Conservation (phyloP, 2,113 vertebrate genomes). For the Daboia siamensis region DNA sequence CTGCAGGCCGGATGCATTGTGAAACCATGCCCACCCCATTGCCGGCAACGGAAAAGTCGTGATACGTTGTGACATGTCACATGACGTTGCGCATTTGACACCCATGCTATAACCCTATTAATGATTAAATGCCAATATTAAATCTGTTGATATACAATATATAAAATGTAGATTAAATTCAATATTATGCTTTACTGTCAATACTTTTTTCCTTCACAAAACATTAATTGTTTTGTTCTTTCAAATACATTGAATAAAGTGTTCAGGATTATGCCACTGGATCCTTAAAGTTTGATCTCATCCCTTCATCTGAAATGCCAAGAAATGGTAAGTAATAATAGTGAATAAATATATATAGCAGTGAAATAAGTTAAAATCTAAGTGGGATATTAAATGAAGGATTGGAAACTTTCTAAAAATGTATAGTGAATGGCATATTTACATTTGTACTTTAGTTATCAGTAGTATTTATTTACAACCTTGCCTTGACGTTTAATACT, state of each 20-base stretch:
- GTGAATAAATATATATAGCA: not conserved
- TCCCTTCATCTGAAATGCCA: not conserved
- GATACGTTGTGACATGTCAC: too few relatives aligned
- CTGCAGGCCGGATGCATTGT: too few relatives aligned
- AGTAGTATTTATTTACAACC: not conserved
- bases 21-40: too few relatives aligned
- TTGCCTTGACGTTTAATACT: not conserved
- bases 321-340: slow-evolving; percentile 33
- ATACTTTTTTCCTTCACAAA: not conserved
- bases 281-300: slow-evolving; percentile 35
- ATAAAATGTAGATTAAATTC: not conserved
- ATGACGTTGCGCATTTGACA: too few relatives aligned
- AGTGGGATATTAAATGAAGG: not conserved
- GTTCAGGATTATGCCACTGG: slow-evolving; percentile 41
- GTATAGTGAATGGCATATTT: not conserved
- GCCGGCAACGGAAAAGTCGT: too few relatives aligned
- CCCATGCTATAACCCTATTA: not conserved
- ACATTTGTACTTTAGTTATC: not conserved
- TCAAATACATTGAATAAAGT: slow-evolving; percentile 53
- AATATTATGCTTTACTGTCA: not conserved
- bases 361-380: not conserved
- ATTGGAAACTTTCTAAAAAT: not conserved
- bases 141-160: not conserved
- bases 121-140: not conserved
- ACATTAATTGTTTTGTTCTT: slow-evolving; percentile 35